Evolutionary conservation across 2,113 vertebrate species (phyloP).

Genomic region (Cyrtonyx montezumae): DNA sequence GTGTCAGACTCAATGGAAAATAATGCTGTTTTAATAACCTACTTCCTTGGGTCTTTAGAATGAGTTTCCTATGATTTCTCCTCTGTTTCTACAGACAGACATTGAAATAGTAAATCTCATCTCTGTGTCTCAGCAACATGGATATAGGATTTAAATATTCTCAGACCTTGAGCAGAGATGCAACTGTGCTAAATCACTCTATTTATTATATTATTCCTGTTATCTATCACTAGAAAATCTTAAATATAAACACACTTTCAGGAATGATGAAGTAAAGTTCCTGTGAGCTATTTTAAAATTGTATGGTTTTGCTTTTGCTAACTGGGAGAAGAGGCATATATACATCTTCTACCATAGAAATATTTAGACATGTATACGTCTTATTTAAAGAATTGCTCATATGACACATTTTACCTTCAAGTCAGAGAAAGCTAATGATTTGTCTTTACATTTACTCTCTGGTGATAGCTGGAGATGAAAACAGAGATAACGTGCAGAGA

Average conservation of each 20-base stretch:
- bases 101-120: neutral
- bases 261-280: neutral
- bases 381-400: neutral
- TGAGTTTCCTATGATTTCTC: neutral
- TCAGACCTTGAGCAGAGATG: neutral
- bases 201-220: neutral
- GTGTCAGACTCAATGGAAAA: neutral
- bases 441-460: neutral
- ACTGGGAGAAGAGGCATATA: neutral
- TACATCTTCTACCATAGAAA: neutral
- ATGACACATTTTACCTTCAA: neutral
- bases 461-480: neutral
- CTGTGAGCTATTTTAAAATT: neutral
- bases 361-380: neutral
- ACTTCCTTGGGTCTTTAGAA: neutral
- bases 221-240: neutral
- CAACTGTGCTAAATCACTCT: fast-evolving
- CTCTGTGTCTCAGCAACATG: neutral
- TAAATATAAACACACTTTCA: neutral
- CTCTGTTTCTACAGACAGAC: neutral
- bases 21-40: neutral
- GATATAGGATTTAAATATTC: neutral
- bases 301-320: neutral
- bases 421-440: neutral
- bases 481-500: neutral